These are phyloP conservation scores for Austrolebias charrua DNA, from an alignment of 2,797 vertebrate species.

Conservation along the genomic window DNA sequence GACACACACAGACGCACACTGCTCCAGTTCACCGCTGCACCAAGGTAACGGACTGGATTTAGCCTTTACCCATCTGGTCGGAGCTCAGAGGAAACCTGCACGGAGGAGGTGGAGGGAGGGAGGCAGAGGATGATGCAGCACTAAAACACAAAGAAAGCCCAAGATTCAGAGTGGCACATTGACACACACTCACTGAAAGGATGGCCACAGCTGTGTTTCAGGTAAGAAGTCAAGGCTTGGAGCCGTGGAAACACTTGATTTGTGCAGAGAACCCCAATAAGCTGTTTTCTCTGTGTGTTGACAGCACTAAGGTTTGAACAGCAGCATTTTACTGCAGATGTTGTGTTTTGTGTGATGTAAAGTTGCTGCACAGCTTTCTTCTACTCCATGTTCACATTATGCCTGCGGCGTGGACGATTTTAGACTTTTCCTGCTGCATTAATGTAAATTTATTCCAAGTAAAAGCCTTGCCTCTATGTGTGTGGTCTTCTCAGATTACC, in stretches of 20 bases:
- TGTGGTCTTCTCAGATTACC: conserved; percentile 59
- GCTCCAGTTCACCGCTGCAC: conserved; percentile 53
- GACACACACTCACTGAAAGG: conserved; percentile 39
- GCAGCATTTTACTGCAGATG: not conserved
- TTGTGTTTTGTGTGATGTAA: not conserved
- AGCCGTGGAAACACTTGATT: conserved; percentile 45
- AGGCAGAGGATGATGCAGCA: conserved; percentile 67
- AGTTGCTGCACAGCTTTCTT: not conserved
- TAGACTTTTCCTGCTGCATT: not conserved
- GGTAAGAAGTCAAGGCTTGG: conserved; percentile 71
- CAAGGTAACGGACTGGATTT: conserved; percentile 69
- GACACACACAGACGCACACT: conserved; percentile 35
- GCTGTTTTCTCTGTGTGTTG: not conserved
- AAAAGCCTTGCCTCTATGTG: conserved; percentile 33
- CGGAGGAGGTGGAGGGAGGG: conserved; percentile 14
- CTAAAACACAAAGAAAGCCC: conserved; percentile 47
- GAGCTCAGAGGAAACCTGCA: conserved; percentile 47
- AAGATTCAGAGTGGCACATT: conserved; percentile 28
- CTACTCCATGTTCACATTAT: not conserved
- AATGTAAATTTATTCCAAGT: not conserved
- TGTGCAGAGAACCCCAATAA: conserved; percentile 28
- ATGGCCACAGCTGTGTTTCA: conserved; percentile 85
- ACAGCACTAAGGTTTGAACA: too few relatives aligned
- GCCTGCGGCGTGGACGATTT: not conserved
- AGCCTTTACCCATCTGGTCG: conserved; percentile 53